Percentiles rank a stretch among this genome's conserved stretches.
Evolutionary conservation across 2,797 vertebrate genomes (phyloP).

Genomic region (Myiotriccus ornatus): DNA sequence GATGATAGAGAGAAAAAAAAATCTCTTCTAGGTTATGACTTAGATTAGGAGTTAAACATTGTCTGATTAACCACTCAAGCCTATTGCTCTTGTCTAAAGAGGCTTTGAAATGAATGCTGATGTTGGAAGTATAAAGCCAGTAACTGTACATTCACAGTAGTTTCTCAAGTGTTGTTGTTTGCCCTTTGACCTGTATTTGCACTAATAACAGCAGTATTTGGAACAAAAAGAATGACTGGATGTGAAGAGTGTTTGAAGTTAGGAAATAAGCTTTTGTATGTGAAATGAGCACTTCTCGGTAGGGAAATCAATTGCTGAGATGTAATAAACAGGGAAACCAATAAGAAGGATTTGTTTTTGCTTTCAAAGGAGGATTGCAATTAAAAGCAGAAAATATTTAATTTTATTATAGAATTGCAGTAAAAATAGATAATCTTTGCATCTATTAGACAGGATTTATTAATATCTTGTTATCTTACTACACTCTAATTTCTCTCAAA

Average conservation of each 20-base stretch:
- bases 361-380: not conserved
- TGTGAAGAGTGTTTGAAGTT: not conserved
- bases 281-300: not conserved
- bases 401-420: not conserved
- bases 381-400: not conserved
- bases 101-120: not conserved
- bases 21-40: not conserved
- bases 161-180: not conserved
- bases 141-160: not conserved
- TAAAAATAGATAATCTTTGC: not conserved
- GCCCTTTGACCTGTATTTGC: not conserved
- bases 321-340: not conserved
- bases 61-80: not conserved
- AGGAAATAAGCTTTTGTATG: not conserved
- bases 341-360: not conserved
- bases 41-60: not conserved
- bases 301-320: not conserved
- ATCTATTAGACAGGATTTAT: not conserved
- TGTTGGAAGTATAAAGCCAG: not conserved
- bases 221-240: not conserved
- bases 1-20: not conserved
- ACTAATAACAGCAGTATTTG: not conserved
- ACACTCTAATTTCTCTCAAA: not conserved
- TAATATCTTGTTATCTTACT: not conserved
- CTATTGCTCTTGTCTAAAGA: not conserved